Evolutionary conservation across 2,797 vertebrate species (phyloP).

Genomic region (Myripristis jacobus): DNA sequence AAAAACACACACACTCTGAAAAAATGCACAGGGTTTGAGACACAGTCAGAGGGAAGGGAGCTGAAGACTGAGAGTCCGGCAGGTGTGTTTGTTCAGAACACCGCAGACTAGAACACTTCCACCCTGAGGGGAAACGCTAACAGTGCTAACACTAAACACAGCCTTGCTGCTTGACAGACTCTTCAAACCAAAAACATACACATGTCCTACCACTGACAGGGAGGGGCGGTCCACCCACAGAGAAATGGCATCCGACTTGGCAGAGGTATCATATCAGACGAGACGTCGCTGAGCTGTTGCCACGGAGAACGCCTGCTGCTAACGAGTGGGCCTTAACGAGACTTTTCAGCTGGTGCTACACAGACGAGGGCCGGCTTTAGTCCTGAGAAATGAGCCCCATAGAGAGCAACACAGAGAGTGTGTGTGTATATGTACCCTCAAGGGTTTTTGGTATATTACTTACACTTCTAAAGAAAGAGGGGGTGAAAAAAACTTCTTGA

Average conservation of each 20-base stretch:
- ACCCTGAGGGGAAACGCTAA: constrained; percentile 13
- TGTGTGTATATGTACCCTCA: constrained; percentile 1
- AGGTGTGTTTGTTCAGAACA: constrained; percentile 12
- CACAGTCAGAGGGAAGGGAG: not conserved
- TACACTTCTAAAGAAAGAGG: constrained; percentile 42
- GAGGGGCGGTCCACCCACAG: not conserved
- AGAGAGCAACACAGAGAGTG: constrained; percentile 24
- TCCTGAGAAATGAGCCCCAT: constrained; percentile 33
- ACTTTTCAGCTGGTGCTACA: constrained; percentile 68
- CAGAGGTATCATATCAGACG: constrained; percentile 37
- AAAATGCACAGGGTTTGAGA: not conserved
- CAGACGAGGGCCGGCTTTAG: constrained; percentile 47
- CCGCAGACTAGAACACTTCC: constrained; percentile 12
- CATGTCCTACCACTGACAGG: constrained; percentile 35
- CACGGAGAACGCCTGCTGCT: constrained; percentile 67
- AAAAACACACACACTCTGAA: not conserved
- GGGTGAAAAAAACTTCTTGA: constrained; percentile 37
- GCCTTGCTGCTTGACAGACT: constrained; percentile 61
- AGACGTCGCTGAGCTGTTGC: constrained; percentile 67
- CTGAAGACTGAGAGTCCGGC: too few species aligned
- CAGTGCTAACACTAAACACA: not conserved
- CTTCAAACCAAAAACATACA: constrained; percentile 50
- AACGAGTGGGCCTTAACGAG: constrained; percentile 73
- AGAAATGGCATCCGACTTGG: not conserved
- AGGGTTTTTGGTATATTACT: constrained; percentile 54